phyloP scores from a whole-genome alignment of 2,113 vertebrate genomes.

The Scatophagus argus region DNA sequence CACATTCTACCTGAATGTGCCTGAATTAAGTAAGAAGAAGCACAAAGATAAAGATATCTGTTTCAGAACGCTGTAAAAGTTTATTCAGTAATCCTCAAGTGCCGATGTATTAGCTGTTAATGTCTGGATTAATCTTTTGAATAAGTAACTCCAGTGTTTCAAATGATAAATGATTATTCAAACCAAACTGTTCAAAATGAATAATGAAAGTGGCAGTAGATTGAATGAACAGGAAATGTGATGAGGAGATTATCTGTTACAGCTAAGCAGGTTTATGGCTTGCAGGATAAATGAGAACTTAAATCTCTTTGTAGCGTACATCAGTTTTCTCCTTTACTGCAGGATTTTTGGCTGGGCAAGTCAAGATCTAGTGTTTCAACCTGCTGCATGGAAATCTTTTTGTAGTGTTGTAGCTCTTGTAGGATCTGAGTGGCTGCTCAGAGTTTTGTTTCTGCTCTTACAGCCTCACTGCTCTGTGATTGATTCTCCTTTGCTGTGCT shows the following conservation, averaged over 20 bases:
- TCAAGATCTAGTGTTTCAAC: neutral
- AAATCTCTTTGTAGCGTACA: slow-evolving; percentile 47
- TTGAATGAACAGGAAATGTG: slow-evolving; percentile 61
- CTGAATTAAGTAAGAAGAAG: neutral
- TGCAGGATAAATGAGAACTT: slow-evolving; percentile 51
- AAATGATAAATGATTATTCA: slow-evolving; percentile 25
- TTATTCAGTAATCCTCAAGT: neutral
- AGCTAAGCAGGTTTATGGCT: slow-evolving; percentile 62
- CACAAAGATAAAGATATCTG: neutral
- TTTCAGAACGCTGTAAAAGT: neutral
- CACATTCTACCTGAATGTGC: neutral
- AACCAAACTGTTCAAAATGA: slow-evolving; percentile 23
- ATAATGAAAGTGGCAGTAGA: slow-evolving; percentile 40
- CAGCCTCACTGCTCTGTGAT: neutral
- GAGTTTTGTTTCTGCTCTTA: neutral
- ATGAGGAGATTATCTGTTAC: slow-evolving; percentile 65
- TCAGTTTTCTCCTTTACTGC: slow-evolving; percentile 34
- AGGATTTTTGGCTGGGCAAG: neutral
- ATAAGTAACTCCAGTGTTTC: neutral
- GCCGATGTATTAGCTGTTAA: neutral
- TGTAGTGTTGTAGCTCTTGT: neutral
- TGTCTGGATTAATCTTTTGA: neutral
- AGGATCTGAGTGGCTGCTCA: too few species aligned
- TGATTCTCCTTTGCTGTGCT: neutral
- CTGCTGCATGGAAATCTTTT: neutral